Evolutionary conservation across 2,113 vertebrate species (phyloP).

Genomic region (Loxodonta africana): DNA sequence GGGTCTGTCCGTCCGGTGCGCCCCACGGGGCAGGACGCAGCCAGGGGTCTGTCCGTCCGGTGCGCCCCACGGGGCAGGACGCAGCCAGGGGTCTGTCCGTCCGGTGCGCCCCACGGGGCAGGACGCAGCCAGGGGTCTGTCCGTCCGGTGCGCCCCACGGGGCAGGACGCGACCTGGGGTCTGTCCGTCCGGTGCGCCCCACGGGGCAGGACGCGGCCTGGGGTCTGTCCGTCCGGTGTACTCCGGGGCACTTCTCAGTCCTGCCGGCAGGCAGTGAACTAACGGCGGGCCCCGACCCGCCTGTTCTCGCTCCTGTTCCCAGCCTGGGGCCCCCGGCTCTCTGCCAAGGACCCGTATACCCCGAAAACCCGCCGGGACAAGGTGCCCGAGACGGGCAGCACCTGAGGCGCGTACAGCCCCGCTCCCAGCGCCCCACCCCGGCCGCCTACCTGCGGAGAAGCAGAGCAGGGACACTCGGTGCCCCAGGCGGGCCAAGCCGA

Average conservation of each 20-base stretch:
- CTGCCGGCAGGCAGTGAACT: not conserved
- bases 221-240: not conserved
- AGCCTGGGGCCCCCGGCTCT: not conserved
- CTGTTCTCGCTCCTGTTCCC: not conserved
- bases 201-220: not conserved
- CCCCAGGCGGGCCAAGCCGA: conserved; percentile 88
- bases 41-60: too few relatives aligned
- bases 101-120: not conserved
- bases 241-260: not conserved
- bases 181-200: not conserved
- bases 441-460: conserved; percentile 94
- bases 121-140: not conserved
- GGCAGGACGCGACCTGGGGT: not conserved
- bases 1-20: too few relatives aligned
- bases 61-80: too few relatives aligned
- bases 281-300: too few relatives aligned
- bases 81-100: not conserved
- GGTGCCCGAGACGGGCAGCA: not conserved
- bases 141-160: not conserved
- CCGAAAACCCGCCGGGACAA: not conserved
- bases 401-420: not conserved
- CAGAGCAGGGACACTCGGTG: conserved; percentile 92
- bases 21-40: too few relatives aligned
- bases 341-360: not conserved
- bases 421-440: not conserved